phyloP scores from a whole-genome alignment of 2,113 vertebrate species.

The Notechis scutatus region DNA sequence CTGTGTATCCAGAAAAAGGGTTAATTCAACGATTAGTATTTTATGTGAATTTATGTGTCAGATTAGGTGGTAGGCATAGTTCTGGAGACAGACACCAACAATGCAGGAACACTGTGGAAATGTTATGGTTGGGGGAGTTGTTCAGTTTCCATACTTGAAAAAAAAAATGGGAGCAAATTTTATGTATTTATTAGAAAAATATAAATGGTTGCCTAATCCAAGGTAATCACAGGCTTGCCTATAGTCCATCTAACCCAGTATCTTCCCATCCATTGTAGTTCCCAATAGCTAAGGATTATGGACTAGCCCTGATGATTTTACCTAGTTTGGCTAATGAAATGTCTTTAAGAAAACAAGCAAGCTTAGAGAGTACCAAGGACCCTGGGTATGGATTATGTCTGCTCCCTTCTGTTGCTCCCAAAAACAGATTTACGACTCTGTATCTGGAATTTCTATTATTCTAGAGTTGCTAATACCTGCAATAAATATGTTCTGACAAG shows the following conservation, averaged over 20 bases:
- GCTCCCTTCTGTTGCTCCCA: background rate
- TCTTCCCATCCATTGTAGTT: background rate
- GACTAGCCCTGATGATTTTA: background rate
- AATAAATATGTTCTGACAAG: background rate
- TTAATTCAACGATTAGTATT: background rate
- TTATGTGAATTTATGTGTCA: background rate
- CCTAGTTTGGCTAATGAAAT: background rate
- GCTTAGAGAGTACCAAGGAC: background rate
- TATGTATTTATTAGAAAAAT: no score
- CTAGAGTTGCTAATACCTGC: background rate
- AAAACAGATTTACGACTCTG: background rate
- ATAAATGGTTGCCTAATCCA: no score
- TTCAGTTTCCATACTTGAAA: background rate
- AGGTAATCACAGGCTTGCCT: background rate
- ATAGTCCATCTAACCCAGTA: background rate
- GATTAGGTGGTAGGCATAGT: background rate
- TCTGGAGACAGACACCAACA: background rate
- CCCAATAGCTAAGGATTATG: background rate
- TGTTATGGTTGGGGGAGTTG: background rate
- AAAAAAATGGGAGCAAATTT: background rate
- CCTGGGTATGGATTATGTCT: background rate
- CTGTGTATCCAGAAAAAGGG: background rate
- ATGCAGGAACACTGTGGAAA: background rate
- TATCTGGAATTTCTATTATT: background rate
- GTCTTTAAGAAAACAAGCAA: background rate